These are phyloP conservation scores for Epinephelus moara DNA, from an alignment of 2,113 vertebrate species.

Conservation along the genomic window DNA sequence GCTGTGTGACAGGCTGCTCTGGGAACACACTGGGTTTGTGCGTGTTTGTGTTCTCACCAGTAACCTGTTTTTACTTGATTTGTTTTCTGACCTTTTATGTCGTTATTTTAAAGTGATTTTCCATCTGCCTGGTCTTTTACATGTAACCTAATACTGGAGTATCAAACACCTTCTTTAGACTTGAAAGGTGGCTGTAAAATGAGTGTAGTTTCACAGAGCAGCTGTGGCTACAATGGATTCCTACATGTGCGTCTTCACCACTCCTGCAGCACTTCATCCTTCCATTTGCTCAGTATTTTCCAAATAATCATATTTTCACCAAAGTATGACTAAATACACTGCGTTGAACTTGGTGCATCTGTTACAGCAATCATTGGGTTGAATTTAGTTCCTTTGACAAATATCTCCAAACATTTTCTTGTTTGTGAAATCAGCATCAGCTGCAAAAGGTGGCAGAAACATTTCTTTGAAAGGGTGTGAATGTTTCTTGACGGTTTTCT, in stretches of 20 bases:
- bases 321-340: neutral
- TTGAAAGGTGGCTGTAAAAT: neutral
- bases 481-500: neutral
- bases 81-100: neutral
- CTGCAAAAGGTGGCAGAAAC: neutral
- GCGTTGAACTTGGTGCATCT: neutral
- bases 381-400: neutral
- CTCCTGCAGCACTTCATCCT: neutral
- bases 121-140: neutral
- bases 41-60: neutral
- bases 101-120: neutral
- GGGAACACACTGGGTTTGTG: neutral
- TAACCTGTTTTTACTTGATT: neutral
- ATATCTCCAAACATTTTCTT: neutral
- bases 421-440: constrained; percentile 6
- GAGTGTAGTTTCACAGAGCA: constrained; percentile 13
- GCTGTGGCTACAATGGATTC: constrained; percentile 1
- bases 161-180: neutral
- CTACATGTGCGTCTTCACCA: neutral
- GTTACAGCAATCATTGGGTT: neutral
- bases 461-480: neutral
- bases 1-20: constrained; percentile 30
- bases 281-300: neutral
- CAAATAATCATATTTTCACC: neutral
- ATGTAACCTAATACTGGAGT: neutral